Conservation (phyloP, 2,113 vertebrate genomes). For the Peromyscus leucopus region DNA sequence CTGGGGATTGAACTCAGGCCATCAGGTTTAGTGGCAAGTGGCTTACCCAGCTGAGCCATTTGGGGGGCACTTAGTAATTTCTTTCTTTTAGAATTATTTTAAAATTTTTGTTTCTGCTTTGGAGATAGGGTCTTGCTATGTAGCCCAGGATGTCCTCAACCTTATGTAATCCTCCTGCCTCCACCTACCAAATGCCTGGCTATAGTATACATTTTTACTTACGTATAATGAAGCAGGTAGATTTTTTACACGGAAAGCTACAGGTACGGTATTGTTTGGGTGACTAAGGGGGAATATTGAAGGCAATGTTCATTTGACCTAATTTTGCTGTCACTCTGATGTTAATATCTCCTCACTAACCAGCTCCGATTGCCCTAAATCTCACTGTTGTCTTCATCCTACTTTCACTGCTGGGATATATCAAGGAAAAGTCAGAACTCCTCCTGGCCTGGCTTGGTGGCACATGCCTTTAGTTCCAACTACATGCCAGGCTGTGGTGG, state of each 20-base stretch:
- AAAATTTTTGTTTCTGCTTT: neutral
- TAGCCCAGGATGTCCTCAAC: neutral
- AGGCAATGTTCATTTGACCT: constrained; percentile 2
- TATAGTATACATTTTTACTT: neutral
- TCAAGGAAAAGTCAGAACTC: neutral
- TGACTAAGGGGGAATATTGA: neutral
- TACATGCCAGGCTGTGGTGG: neutral
- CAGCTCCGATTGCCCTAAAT: neutral
- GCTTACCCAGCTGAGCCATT: neutral
- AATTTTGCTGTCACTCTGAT: neutral
- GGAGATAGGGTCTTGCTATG: neutral
- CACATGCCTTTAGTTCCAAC: neutral
- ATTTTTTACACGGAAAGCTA: neutral
- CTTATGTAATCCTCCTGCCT: neutral
- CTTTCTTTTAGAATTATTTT: neutral
- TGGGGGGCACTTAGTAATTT: neutral
- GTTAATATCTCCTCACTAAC: neutral
- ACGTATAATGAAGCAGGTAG: neutral
- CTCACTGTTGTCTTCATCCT: neutral
- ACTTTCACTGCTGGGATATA: neutral
- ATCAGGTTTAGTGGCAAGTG: neutral
- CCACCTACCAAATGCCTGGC: neutral
- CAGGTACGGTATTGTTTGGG: neutral
- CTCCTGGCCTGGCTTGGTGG: neutral
- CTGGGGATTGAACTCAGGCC: neutral